Evolutionary conservation across 30 jellyfish, hydroid and myxozoan species (phyloP), one percentile per base, ranked within the genome.

Genomic region (Aurelia sp.): DNA sequence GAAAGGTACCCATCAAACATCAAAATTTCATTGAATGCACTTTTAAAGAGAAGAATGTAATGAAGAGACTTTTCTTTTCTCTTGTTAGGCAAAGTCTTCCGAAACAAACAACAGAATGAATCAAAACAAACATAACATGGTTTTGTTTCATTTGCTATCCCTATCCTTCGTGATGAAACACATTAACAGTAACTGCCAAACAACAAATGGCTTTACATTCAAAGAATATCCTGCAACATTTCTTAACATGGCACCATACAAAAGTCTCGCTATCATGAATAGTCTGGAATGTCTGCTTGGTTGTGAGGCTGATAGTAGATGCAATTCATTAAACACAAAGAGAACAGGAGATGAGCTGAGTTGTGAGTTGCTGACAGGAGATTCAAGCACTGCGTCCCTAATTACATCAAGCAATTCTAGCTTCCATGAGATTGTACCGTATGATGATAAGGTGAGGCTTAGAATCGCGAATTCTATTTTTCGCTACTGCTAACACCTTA

Each of bases 361-460:
- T 8, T 84, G 93, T 35, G 93, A 84, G 69, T 74, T 84, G 15
- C 88, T 84, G 5, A 3, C 93, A n/a, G 81, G 78, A 13, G 76
- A 84, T 33, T 33, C 68, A 31, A 65, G 63, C 17, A 72, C 81
- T 30, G 66, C 80, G 19, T 19, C 47, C 38, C 18, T 62, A 5
- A 11, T 30, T 8, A 18, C 38, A 38, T 70, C 84, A 13, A 52
- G 66, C 30, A 41, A 7, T 44, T 71, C 88, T 17, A 68, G 76
- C 8, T 66, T 52, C 60, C 63, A 72, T 30, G 93, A 84, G 47
- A 20, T 30, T 8, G 21, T 20, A 6, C 33, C 27, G 6, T 21
- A 31, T 8, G 55, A 44, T 44, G 55, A 44, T 9, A 44, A 44
- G 55, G 55, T 44, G 9, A 44, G 55, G 3, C 8, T 44, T 44